Base-by-base conservation (phyloP, 1,140 invertebrate genomes). In the Drosophila simulans region DNA sequence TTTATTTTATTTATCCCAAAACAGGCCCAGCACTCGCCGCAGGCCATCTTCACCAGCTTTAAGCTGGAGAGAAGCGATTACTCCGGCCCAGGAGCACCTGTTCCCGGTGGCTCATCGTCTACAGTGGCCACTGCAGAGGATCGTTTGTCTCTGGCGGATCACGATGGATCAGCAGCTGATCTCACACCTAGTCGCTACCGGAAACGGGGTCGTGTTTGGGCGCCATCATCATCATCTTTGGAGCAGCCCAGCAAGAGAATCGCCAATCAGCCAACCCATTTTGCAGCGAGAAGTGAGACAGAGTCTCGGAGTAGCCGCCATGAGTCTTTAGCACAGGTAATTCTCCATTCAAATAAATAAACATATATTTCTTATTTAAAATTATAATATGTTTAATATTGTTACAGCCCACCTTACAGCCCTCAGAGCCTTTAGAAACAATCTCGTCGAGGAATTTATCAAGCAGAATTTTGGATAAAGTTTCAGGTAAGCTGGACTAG, bases 21-120 rank as follows among this genome's bases (percentile, higher is more conserved):
- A 34, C 64, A 93, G 95, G 94, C 90, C 76, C 93, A 94, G 66
- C 95, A 95, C 57, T 95, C 96, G 34, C 97, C 97, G 7, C 97
- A 98, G 92, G 97, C 97, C 7, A 98, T 98, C 74, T 98, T 98
- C 91, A 98, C 97, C 25, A 97, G 97, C 77, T 98, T 98, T 90
- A 98, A 98, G 91, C 93, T 98, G 58, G 97, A 97, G 17, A 97
- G 98, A 93, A 77, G 52, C 53, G 83, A 86, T 34, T 66, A 64
- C 15, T 0, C 51, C 1, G n/a, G 43, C 2, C 49, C n/a, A 3
- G 25, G 35, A 0, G 4, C 64, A 0, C 3, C 60, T 7, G 20
- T 12, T 10, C 2, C 66, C 1, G 17, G 11, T 35, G 51, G 35
- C 31, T 31, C 31, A 31, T 31, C 31, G 2, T 27, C 55, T 1